Evolutionary conservation across 2,113 vertebrate species (phyloP), one percentile per base, ranked within the genome.

Genomic region (Pterocles orientalis): DNA sequence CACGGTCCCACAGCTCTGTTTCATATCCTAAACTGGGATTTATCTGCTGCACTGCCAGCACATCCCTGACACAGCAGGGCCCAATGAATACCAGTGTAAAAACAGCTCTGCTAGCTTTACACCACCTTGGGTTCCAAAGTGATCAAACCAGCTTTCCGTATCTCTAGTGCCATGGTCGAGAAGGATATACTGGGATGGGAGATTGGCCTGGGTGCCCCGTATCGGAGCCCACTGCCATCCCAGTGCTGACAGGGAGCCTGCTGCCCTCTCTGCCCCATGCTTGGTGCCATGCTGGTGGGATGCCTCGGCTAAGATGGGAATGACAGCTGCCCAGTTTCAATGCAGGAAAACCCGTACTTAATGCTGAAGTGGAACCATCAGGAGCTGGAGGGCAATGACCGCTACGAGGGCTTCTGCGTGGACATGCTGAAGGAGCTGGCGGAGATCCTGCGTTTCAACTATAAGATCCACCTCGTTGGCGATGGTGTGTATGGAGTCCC

Each of bases 331-430:
- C 97, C 97, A 97, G 96, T 98, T 97, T 98, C 92, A 97, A 98
- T 98, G 94, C 98, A 99, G 99, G 99, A 99, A 98, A 99, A 99
- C 98, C 99, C 99, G 5, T 99, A 99, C 39, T 98, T 99, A 94
- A 99, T 99, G 99, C 98, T 99, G 96, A 99, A 99, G 96, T 97
- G 97, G 82, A 99, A 99, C 97, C 98, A 99, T 97, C 99, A 99
- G 93, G 98, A 99, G 58, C 98, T 99, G 94, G 98, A 99, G 39
- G 99, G 99, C 82, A 99, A 99, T 0, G 99, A 99, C 45, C 99
- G 98, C 65, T 99, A 99, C 0, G 99, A 99, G 95, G 99, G 99
- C 23, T 99, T 99, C 98, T 99, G 99, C 1, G 98, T 99, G 97
- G 99, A 99, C 98, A 99, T 99, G 99, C 98, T 99, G 88, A 98